Evolutionary conservation across 2,797 vertebrate species (phyloP).

Genomic region (Hyperoplus lanceolatus): DNA sequence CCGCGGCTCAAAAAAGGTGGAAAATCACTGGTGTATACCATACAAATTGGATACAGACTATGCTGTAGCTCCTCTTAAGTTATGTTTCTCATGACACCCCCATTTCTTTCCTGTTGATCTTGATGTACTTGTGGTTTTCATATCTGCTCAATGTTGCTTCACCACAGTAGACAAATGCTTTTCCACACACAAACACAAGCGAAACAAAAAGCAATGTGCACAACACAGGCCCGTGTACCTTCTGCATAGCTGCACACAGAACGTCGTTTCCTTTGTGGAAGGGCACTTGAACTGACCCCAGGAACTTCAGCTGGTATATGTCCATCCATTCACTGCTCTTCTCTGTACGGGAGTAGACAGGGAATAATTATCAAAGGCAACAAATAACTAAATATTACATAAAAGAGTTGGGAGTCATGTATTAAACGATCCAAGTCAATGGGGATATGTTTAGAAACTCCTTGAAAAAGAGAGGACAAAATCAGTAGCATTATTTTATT

Average conservation of each 20-base stretch:
- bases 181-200: not conserved
- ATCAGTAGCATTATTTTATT: not conserved
- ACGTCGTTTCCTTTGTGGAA: conserved; percentile 98
- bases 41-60: not conserved
- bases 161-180: not conserved
- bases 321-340: conserved; percentile 94
- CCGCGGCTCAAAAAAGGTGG: no score
- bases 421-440: not conserved
- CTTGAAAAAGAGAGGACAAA: not conserved
- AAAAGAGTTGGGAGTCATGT: not conserved
- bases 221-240: conserved; percentile 81
- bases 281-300: conserved; percentile 96
- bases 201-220: not conserved
- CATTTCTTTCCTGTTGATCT: no score
- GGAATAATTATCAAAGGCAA: not conserved
- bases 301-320: conserved; percentile 93
- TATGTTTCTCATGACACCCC: no score
- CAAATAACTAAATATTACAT: not conserved
- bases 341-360: conserved; percentile 71
- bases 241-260: conserved; percentile 98
- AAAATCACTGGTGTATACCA: not conserved
- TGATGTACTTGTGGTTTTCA: no score
- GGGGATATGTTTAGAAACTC: not conserved
- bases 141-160: not conserved
- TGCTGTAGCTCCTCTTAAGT: not conserved